Percentiles rank a stretch among this genome's conserved stretches.
Conservation (phyloP, 2,797 vertebrate species). For the Limnodromus scolopaceus region DNA sequence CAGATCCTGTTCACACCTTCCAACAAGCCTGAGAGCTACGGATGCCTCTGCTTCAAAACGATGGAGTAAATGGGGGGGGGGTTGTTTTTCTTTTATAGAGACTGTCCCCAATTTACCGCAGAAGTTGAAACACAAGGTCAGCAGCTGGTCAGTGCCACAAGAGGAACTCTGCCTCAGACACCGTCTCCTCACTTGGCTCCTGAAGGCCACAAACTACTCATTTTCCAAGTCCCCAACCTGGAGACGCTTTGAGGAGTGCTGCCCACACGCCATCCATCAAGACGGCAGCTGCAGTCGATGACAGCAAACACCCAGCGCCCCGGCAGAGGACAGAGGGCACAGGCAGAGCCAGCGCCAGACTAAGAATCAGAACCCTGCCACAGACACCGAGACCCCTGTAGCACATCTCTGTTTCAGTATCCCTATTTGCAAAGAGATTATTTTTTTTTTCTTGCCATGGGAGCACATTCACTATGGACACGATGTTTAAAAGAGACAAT, state of each 20-base stretch:
- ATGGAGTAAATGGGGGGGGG: neutral
- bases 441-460: neutral
- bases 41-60: neutral
- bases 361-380: neutral
- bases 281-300: fast-evolving
- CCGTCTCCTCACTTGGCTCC: neutral
- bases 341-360: neutral
- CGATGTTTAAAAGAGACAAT: neutral
- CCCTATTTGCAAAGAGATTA: neutral
- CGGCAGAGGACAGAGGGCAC: neutral
- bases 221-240: neutral
- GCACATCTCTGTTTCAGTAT: neutral
- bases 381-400: fast-evolving
- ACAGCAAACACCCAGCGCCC: neutral
- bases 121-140: neutral
- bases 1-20: neutral
- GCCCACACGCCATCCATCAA: neutral
- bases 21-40: neutral
- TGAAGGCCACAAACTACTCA: neutral
- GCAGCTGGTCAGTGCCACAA: neutral
- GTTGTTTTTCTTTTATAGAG: neutral
- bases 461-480: neutral
- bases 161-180: neutral
- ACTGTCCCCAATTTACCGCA: neutral
- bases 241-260: neutral